Conservation (phyloP, 2,888 invertebrate genomes). For the Calliphora vomitoria region DNA sequence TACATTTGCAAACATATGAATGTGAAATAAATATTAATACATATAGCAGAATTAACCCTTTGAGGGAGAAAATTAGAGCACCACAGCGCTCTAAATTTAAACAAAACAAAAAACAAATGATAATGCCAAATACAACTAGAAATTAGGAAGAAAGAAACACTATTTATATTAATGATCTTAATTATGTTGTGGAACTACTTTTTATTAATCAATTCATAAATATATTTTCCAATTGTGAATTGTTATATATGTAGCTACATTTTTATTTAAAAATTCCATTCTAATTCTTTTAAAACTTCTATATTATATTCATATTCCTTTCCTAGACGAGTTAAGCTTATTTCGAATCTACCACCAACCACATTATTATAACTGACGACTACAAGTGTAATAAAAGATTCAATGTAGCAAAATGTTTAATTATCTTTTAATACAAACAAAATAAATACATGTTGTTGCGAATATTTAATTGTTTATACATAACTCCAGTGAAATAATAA, state of each 20-base stretch:
- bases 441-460: constrained; percentile 22
- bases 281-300: too few species aligned
- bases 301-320: neutral
- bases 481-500: constrained; percentile 5
- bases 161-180: too few species aligned
- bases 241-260: too few species aligned
- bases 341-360: neutral
- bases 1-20: constrained; percentile 48
- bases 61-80: neutral
- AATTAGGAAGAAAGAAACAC: too few species aligned
- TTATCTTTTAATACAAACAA: constrained; percentile 57
- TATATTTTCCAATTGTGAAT: too few species aligned
- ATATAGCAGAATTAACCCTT: constrained; percentile 29
- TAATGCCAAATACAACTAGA: too few species aligned
- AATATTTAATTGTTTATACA: constrained; percentile 38
- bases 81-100: too few species aligned
- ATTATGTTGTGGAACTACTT: too few species aligned
- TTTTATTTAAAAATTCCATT: too few species aligned
- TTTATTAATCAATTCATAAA: too few species aligned
- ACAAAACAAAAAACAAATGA: too few species aligned
- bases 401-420: constrained; percentile 60
- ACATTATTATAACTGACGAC: neutral
- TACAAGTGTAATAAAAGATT: constrained; percentile 30
- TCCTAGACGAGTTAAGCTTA: neutral
- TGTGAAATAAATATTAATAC: constrained; percentile 33